Conservation (phyloP, 2,888 invertebrate species). For the Eulithis prunata region DNA sequence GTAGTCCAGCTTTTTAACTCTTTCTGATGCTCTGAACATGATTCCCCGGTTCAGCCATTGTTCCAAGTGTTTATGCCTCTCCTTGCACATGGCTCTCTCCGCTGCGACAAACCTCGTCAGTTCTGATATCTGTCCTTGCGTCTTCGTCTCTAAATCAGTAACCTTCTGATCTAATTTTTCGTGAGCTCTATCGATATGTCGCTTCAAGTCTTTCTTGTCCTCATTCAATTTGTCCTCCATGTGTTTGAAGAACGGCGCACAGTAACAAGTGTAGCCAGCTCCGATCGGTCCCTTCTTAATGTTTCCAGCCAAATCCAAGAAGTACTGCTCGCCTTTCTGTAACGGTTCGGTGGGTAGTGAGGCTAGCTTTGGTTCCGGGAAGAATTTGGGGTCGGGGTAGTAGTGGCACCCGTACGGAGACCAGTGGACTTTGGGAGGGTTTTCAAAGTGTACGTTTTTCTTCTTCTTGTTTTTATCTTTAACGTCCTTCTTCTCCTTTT, state of each 20-base stretch:
- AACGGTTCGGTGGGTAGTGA: constrained; percentile 94
- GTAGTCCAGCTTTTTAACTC: constrained; percentile 73
- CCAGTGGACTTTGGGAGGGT: constrained; percentile 85
- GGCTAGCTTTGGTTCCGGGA: constrained; percentile 93
- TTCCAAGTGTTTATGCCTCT: constrained; percentile 87
- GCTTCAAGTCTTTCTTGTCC: constrained; percentile 91
- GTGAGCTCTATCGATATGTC: constrained; percentile 91
- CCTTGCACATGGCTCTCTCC: constrained; percentile 86
- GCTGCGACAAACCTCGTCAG: constrained; percentile 87
- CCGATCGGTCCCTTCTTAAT: constrained; percentile 98
- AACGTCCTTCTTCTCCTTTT: constrained; percentile 74
- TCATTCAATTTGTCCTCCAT: constrained; percentile 93
- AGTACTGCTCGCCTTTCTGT: constrained; percentile 96
- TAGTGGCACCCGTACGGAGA: constrained; percentile 97
- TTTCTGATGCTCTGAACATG: constrained; percentile 83
- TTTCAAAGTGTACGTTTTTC: constrained; percentile 84
- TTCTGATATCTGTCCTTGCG: constrained; percentile 89
- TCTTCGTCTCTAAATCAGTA: constrained; percentile 89
- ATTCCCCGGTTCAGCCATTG: constrained; percentile 88
- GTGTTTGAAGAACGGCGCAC: constrained; percentile 95
- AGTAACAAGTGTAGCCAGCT: constrained; percentile 96
- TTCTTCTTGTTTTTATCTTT: constrained; percentile 75
- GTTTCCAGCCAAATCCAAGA: constrained; percentile 96
- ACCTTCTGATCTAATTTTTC: constrained; percentile 92
- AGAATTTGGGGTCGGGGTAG: constrained; percentile 93